These are phyloP conservation scores for Dendrolimus pini DNA, from an alignment of 2,888 invertebrate genomes.

Conservation along the genomic window DNA sequence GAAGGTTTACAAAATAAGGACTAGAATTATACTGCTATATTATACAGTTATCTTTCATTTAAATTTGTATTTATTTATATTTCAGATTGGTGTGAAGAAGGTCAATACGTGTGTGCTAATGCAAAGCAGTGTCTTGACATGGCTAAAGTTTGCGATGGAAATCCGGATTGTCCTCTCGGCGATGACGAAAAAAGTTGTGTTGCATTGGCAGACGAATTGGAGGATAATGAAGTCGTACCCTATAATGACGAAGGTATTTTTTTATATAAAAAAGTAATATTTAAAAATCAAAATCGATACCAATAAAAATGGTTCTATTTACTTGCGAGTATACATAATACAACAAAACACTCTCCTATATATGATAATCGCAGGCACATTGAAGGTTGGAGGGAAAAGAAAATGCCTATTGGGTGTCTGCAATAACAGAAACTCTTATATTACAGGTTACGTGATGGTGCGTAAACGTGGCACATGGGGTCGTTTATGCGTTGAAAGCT, in stretches of 20 bases:
- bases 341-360: no score
- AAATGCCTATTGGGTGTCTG: no score
- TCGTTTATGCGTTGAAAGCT: constrained; percentile 83
- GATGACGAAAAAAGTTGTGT: constrained; percentile 88
- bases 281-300: no score
- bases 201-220: constrained; percentile 74
- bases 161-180: constrained; percentile 82
- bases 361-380: no score
- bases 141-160: constrained; percentile 82
- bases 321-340: no score
- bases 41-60: no score
- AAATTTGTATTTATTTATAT: constrained; percentile 7
- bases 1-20: no score
- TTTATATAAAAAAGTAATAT: constrained; percentile 1
- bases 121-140: constrained; percentile 82
- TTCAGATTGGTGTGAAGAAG: constrained; percentile 84
- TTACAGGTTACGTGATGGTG: constrained; percentile 82
- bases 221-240: constrained; percentile 75
- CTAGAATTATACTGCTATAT: no score
- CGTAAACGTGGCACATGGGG: constrained; percentile 87
- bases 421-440: background rate
- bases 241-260: constrained; percentile 77
- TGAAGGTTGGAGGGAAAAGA: no score
- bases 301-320: no score
- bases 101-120: constrained; percentile 85